Conservation (phyloP, 2,113 vertebrate species). For the Leucopsar rothschildi region DNA sequence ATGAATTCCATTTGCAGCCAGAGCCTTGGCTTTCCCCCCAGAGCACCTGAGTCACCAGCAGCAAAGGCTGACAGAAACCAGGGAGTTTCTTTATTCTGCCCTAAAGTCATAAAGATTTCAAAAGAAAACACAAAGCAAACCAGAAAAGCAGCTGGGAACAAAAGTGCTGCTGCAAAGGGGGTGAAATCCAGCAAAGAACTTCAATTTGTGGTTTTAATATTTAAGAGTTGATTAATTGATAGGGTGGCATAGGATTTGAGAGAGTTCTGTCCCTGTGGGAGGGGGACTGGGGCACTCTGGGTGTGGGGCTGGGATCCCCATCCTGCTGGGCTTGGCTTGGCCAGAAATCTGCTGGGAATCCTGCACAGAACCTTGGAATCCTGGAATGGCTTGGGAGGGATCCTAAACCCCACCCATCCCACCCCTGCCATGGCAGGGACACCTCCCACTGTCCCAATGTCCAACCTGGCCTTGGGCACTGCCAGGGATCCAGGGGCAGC, state of each 20-base stretch:
- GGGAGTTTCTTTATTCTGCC: background rate
- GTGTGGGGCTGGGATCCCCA: background rate
- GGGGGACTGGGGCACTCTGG: rapidly evolving
- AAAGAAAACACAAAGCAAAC: background rate
- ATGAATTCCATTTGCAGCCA: background rate
- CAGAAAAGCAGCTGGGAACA: background rate
- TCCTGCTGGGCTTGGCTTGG: background rate
- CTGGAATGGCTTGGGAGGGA: background rate
- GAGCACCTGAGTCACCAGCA: background rate
- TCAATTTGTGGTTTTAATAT: background rate
- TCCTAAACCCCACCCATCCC: rapidly evolving
- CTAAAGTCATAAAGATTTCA: background rate
- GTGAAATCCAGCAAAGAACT: background rate
- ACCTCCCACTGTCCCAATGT: background rate
- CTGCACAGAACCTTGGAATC: background rate
- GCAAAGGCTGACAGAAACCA: background rate
- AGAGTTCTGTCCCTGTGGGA: background rate
- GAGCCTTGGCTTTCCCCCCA: background rate
- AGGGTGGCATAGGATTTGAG: background rate
- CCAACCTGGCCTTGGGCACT: background rate
- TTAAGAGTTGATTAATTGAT: background rate
- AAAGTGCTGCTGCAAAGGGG: background rate
- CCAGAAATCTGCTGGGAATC: background rate
- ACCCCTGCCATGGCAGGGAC: background rate
- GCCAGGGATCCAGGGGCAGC: background rate